Evolutionary conservation across 1,140 invertebrate genomes (phyloP).

Genomic region (Phortica variegata): DNA sequence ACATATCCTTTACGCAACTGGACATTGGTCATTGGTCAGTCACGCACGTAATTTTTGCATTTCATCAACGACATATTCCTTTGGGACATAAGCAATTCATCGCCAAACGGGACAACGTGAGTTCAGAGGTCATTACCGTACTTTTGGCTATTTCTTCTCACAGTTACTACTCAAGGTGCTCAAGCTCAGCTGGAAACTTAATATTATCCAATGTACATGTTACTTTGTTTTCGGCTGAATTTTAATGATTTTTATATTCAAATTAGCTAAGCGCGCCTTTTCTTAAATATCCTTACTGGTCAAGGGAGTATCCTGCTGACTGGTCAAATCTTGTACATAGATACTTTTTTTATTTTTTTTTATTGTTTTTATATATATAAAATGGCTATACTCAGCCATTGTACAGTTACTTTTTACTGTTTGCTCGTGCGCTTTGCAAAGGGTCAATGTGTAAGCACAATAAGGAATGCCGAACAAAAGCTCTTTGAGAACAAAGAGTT

Average conservation of each 20-base stretch:
- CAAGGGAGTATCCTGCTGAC: too few relatives aligned
- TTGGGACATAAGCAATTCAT: constrained; percentile 16
- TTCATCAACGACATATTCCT: constrained; percentile 17
- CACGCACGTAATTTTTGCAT: constrained; percentile 43
- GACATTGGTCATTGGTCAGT: constrained; percentile 51
- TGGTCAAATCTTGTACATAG: too few relatives aligned
- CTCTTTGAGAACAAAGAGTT: too few relatives aligned
- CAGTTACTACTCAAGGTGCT: constrained; percentile 51
- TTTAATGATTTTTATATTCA: constrained; percentile 54
- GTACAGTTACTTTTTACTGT: too few relatives aligned
- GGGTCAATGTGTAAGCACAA: too few relatives aligned
- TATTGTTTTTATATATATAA: too few relatives aligned
- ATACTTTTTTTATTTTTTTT: too few relatives aligned
- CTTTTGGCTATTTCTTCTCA: constrained; percentile 50
- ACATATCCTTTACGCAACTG: constrained; percentile 28
- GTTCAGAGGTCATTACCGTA: constrained; percentile 53
- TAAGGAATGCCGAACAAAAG: too few relatives aligned
- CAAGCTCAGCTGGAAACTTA: constrained; percentile 42
- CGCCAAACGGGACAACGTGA: constrained; percentile 16
- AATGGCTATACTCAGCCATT: too few relatives aligned
- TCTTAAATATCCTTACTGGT: too few relatives aligned
- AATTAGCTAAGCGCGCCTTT: constrained; percentile 34
- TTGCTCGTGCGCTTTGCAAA: too few relatives aligned
- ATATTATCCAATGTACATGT: too few relatives aligned
- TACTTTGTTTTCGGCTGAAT: constrained; percentile 48